Percentiles rank a stretch among this genome's conserved stretches.
Conservation (phyloP, 2,888 invertebrate species). For the Reticulitermes lucifugus region DNA sequence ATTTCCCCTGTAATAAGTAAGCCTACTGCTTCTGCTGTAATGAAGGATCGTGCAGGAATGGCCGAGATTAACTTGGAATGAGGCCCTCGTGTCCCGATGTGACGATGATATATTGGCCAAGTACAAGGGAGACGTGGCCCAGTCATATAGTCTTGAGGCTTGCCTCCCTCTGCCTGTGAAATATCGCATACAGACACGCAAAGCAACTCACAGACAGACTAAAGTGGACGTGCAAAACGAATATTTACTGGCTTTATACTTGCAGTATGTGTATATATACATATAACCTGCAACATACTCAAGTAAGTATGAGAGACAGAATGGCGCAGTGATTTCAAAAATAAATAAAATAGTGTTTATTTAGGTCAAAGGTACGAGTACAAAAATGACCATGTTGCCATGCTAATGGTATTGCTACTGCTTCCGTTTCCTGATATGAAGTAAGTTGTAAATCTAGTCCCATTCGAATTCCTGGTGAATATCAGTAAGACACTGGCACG, state of each 20-base stretch:
- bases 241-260: slow-evolving; percentile 36
- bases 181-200: slow-evolving; percentile 47
- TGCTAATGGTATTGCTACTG: neutral
- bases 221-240: slow-evolving; percentile 33
- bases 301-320: neutral
- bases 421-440: slow-evolving; percentile 4
- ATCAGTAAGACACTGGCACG: no score
- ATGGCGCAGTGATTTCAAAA: slow-evolving; percentile 23
- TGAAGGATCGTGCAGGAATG: slow-evolving; percentile 50
- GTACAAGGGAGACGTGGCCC: slow-evolving; percentile 45
- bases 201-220: slow-evolving; percentile 33
- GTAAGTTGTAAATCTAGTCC: neutral
- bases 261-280: neutral
- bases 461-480: no score
- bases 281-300: neutral
- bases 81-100: slow-evolving; percentile 45
- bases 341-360: slow-evolving; percentile 4
- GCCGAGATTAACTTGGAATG: slow-evolving; percentile 47
- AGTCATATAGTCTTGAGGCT: slow-evolving; percentile 42
- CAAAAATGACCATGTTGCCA: neutral
- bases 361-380: neutral
- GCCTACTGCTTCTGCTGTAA: slow-evolving; percentile 35
- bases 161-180: slow-evolving; percentile 35
- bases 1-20: slow-evolving; percentile 43
- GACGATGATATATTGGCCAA: slow-evolving; percentile 50